Percentiles rank a stretch among this genome's conserved stretches.
Conservation (phyloP, 2,888 invertebrate species). For the Synanthedon tipuliformis region DNA sequence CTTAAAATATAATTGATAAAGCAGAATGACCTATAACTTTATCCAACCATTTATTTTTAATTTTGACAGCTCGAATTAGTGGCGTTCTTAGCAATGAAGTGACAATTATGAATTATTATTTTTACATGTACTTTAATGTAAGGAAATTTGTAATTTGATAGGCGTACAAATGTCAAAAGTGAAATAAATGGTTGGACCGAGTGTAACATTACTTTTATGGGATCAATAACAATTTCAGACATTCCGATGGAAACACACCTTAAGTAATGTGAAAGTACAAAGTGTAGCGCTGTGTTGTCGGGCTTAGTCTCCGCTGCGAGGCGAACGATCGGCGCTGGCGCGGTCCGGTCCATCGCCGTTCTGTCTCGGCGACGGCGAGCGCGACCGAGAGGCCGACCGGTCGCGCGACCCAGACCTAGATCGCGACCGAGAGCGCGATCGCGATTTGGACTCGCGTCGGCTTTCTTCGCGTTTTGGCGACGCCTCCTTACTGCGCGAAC, state of each 20-base stretch:
- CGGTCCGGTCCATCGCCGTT: constrained; percentile 47
- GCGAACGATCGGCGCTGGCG: constrained; percentile 47
- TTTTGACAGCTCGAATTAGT: too few species aligned
- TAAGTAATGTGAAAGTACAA: constrained; percentile 1
- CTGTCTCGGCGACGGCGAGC: constrained; percentile 44
- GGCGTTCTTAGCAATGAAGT: too few species aligned
- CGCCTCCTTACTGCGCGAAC: constrained; percentile 75
- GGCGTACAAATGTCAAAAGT: too few species aligned
- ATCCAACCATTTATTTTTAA: too few species aligned
- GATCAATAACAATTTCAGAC: too few species aligned
- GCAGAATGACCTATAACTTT: too few species aligned
- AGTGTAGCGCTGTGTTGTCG: neutral
- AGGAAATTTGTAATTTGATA: too few species aligned
- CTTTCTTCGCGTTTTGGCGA: constrained; percentile 55
- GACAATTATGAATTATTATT: too few species aligned
- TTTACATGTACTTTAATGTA: too few species aligned
- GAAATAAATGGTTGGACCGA: too few species aligned
- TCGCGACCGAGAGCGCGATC: constrained; percentile 34
- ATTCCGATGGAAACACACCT: constrained; percentile 4
- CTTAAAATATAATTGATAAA: too few species aligned
- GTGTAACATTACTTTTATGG: too few species aligned
- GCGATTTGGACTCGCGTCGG: constrained; percentile 48
- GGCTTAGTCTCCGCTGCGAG: constrained; percentile 52
- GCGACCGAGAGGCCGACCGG: constrained; percentile 34
- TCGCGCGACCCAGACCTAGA: constrained; percentile 36